Evolutionary conservation across 23 tunicate genomes (phyloP), one percentile per base, ranked within the genome.

Genomic region (Ciona savignyi): DNA sequence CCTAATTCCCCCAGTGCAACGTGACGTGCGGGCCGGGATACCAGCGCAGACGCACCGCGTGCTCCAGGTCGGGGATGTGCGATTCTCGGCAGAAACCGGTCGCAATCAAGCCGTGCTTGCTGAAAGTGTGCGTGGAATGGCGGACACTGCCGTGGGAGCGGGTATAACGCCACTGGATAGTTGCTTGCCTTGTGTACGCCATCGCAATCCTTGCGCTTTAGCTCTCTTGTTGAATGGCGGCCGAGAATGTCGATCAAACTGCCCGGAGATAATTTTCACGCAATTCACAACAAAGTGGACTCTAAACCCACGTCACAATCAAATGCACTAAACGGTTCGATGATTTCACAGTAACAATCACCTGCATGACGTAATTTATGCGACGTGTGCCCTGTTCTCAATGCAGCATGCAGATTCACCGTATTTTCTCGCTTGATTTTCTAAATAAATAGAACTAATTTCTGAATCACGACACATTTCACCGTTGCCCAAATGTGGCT

Each of bases 51-150:
- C 75, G 96, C 4, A 77, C 81, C 0, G 96, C 73, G 4, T 88
- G 96, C 31, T 65, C 79, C 20, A 51, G 64, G 23, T 33, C 49
- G 51, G 87, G 79, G 3, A 80, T 77, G 87, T 88, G 96, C 71
- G 75, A 81, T 29, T 72, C 80, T 0, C 29, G 61, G 4, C 30
- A 30, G 4, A 64, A 64, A 62, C 96, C 96, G 25, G 65, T 34
- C 0, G 29, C 35, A 11, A 60, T 35, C 64, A 88, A 77, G 62
- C 70, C 85, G 33, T 88, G 96, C 77, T 28, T 65, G 48, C 65
- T 73, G 60, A 66, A 71, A 67, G 65, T 28, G n/a, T 88, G 96
- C 65, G 87, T 68, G 27, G 84, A 81, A 33, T 88, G 96, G 96
- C 72, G 75, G 75, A 60, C 96, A 2, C 67, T 60, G 25, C 34